phyloP scores from a whole-genome alignment of 1,140 invertebrate species.

The Cydia splendana region DNA sequence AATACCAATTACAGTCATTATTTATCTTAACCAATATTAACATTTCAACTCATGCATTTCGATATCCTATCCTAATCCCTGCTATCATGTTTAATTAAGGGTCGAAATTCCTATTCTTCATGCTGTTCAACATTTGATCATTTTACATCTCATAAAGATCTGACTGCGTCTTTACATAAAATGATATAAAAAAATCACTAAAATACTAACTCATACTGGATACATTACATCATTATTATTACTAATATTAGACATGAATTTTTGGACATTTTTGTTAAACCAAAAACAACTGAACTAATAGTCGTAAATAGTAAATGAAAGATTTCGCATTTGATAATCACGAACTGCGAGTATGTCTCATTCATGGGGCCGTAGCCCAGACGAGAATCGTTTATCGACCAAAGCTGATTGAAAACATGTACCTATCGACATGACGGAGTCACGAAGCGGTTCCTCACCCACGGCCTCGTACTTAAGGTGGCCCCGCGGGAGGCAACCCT shows the following conservation, averaged over 20 bases:
- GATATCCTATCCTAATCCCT: conserved; percentile 5
- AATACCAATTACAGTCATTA: neutral
- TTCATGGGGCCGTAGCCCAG: neutral
- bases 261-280: neutral
- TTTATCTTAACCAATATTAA: neutral
- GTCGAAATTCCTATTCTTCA: neutral
- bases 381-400: too few species aligned
- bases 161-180: conserved; percentile 1
- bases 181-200: conserved; percentile 8
- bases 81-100: neutral
- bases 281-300: neutral
- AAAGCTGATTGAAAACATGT: too few species aligned
- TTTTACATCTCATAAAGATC: conserved; percentile 15
- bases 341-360: neutral
- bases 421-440: too few species aligned
- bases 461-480: too few species aligned
- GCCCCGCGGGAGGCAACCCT: too few species aligned
- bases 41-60: neutral
- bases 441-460: too few species aligned
- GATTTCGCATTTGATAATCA: neutral
- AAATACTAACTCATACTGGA: neutral
- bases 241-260: neutral
- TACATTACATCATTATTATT: conserved; percentile 4
- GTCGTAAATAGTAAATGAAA: neutral
- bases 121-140: neutral